Conservation (phyloP, 2,797 vertebrate species). For the Eulemur mongoz region DNA sequence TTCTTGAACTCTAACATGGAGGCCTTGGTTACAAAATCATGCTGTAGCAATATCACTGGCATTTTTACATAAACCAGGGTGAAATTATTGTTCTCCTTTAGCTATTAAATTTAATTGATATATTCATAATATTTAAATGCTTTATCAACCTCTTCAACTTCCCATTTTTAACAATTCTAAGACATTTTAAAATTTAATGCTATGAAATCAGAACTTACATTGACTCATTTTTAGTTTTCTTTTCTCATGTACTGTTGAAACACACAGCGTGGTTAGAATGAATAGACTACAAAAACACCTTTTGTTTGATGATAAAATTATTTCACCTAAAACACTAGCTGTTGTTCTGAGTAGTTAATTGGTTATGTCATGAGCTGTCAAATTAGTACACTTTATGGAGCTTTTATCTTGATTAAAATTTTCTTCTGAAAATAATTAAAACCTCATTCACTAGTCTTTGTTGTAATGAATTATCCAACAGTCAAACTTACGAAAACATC, state of each 20-base stretch:
- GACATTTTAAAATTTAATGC: conserved; percentile 5
- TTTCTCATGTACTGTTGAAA: background rate
- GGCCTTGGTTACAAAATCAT: background rate
- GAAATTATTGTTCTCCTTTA: conserved; percentile 39
- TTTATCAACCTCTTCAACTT: conserved; percentile 54
- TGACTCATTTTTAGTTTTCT: conserved; percentile 3
- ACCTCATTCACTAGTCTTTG: conserved; percentile 55
- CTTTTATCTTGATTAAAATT: conserved; percentile 76
- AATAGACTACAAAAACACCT: background rate
- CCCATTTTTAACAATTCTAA: conserved; percentile 65
- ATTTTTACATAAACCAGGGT: conserved; percentile 35
- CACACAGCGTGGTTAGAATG: background rate
- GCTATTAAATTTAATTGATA: conserved; percentile 45
- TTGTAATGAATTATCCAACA: conserved; percentile 69
- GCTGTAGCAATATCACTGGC: background rate
- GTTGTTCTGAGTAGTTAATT: conserved; percentile 68
- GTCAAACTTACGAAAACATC: conserved; percentile 55
- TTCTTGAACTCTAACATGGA: background rate
- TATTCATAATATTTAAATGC: conserved; percentile 63
- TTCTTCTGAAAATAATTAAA: conserved; percentile 67
- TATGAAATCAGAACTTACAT: conserved; percentile 2
- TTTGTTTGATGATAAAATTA: conserved; percentile 45
- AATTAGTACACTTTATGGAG: conserved; percentile 63
- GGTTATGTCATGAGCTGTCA: conserved; percentile 74
- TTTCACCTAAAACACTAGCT: conserved; percentile 58